Base-by-base conservation (phyloP, 1,140 invertebrate genomes). In the Drosophila arizonae region DNA sequence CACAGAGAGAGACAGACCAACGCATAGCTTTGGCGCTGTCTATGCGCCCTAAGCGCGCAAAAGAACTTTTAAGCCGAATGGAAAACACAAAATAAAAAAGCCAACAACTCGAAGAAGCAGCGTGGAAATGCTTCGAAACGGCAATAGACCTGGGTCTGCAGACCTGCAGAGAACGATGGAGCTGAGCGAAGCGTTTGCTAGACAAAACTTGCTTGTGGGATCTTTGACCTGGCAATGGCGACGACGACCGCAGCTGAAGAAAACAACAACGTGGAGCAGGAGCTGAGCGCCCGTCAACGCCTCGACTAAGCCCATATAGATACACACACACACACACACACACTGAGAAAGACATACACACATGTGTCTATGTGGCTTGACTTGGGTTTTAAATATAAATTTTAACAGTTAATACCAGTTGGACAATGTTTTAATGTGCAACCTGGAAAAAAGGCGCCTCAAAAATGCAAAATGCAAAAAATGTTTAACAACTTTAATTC, bases 331-430 rank as follows among this genome's bases (percentile, higher is more conserved):
- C 17, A 17, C 17, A 17, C 17, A 74, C 72, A 72, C 70, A 73
- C 43, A 68, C 30, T 52, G 62, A 28, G 2, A 33, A 6, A 33
- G 33, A 33, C 41, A 28, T 66, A 17, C n/a, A 24, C 51, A 28
- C 68, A 30, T 69, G 41, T 52, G 17, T 55, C 41, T 63, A 30
- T 72, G 77, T 85, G 77, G 48, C 48, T 73, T 72, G 43, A 39
- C 63, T 61, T 56, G 48, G 56, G 81, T 84, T 77, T 39, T 11
- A 13, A 39, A 39, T 39, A 88, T 80, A 55, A 80, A 79, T 78
- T 88, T 88, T 88, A 88, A 88, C 84, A 84, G 84, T 88, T 84
- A 88, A 88, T 77, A 88, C 84, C 84, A 77, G 84, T 88, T 88
- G 77, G 73, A 72, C 76, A 55, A 68, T 6, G 82, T 79, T 77